Evolutionary conservation across 2,888 invertebrate genomes (phyloP).

Genomic region (Neria commutata): DNA sequence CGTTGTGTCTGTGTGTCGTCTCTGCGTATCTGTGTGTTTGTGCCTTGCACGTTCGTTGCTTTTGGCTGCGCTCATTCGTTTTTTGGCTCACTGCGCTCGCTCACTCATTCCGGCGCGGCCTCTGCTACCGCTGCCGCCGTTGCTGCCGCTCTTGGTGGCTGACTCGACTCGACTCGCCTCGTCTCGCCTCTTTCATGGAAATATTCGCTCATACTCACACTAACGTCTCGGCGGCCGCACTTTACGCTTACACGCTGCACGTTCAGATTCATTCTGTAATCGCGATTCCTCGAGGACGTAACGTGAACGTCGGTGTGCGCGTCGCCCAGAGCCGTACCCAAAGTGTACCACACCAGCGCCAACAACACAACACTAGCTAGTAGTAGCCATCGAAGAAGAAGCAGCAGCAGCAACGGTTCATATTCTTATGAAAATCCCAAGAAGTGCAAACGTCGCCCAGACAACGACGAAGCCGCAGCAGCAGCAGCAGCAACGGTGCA

Average conservation of each 20-base stretch:
- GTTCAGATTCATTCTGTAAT: conserved; percentile 63
- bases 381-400: not conserved
- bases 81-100: conserved; percentile 4
- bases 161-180: too few species aligned
- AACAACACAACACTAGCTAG: not conserved
- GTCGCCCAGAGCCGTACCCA: conserved; percentile 24
- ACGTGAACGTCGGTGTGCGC: conserved; percentile 59
- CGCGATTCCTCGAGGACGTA: conserved; percentile 63
- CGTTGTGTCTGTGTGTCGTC: too few species aligned
- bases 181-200: too few species aligned
- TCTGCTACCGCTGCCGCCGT: conserved; percentile 14
- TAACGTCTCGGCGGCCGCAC: conserved; percentile 46
- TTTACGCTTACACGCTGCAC: conserved; percentile 62
- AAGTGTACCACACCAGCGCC: too few species aligned
- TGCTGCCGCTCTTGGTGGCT: too few species aligned
- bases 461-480: not conserved
- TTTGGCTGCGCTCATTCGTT: conserved; percentile 25
- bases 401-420: not conserved
- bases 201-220: too few species aligned
- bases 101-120: conserved; percentile 15
- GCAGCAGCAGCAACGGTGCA: not conserved
- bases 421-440: not conserved
- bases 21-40: too few species aligned
- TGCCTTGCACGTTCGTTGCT: too few species aligned
- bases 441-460: not conserved